phyloP scores from a whole-genome alignment of 2,113 vertebrate genomes.

The Bubo blakistoni region DNA sequence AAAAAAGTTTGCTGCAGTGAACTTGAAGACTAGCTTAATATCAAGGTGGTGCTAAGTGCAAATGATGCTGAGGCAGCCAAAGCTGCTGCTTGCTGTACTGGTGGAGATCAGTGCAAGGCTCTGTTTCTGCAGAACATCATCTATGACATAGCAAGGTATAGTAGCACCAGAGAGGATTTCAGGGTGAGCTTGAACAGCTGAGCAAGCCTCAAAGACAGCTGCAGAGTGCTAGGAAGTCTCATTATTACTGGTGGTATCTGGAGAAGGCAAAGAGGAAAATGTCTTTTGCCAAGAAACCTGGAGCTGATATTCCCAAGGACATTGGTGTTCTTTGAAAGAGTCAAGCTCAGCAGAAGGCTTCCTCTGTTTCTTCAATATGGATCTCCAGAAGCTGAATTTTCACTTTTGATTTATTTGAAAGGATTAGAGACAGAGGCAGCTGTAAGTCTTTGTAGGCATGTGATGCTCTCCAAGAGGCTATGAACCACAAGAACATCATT shows the following conservation, averaged over 20 bases:
- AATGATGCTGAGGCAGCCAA: neutral
- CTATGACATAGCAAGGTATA: neutral
- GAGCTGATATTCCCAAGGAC: neutral
- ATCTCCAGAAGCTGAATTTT: neutral
- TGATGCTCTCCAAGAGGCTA: neutral
- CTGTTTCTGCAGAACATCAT: neutral
- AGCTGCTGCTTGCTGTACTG: neutral
- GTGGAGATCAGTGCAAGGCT: neutral
- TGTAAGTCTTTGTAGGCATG: neutral
- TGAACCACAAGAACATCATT: neutral
- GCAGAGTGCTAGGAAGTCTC: neutral
- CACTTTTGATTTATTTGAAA: neutral
- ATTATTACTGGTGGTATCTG: neutral
- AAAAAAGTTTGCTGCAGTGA: neutral
- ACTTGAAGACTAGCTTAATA: neutral
- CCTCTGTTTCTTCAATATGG: neutral
- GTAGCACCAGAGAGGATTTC: neutral
- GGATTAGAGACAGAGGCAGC: neutral
- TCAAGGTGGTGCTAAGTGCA: neutral
- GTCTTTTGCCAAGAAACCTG: neutral
- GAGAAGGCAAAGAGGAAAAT: neutral
- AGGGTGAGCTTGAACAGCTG: neutral
- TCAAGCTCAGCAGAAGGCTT: neutral
- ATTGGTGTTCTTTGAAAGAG: neutral
- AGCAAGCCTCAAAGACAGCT: neutral